Evolutionary conservation across 2,797 vertebrate species (phyloP).

Genomic region (Platalea minor): DNA sequence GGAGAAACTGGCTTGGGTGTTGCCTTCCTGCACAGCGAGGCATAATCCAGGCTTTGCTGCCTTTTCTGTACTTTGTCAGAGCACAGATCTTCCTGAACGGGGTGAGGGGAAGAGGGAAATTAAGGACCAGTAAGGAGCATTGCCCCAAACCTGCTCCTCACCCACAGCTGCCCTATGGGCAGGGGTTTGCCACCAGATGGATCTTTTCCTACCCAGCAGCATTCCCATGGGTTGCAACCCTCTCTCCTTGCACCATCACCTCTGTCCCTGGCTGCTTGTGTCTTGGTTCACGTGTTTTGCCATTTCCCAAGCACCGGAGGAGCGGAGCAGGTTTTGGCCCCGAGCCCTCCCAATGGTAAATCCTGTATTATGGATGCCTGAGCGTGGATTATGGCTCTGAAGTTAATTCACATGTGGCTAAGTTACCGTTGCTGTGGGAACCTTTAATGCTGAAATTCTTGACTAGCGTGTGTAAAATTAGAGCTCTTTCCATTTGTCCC

Average conservation of each 20-base stretch:
- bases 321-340: background rate
- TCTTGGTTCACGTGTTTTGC: background rate
- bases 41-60: background rate
- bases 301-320: background rate
- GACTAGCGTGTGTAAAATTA: slow-evolving; percentile 43
- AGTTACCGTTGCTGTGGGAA: slow-evolving; percentile 70
- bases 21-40: slow-evolving; percentile 1
- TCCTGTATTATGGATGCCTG: background rate
- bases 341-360: background rate
- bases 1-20: background rate
- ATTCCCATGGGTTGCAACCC: background rate
- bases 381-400: background rate
- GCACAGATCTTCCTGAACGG: background rate
- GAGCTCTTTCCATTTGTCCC: background rate
- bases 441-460: slow-evolving; percentile 47
- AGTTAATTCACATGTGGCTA: slow-evolving; percentile 63
- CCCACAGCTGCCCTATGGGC: background rate
- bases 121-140: background rate
- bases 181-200: background rate
- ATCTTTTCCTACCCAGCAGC: background rate
- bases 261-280: background rate
- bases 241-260: background rate
- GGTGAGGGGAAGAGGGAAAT: background rate
- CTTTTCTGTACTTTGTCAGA: background rate
- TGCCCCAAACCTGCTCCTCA: background rate